Percentiles rank a stretch among this genome's conserved stretches.
Evolutionary conservation across 2,888 invertebrate species (phyloP).

Genomic region (Spodoptera littoralis): DNA sequence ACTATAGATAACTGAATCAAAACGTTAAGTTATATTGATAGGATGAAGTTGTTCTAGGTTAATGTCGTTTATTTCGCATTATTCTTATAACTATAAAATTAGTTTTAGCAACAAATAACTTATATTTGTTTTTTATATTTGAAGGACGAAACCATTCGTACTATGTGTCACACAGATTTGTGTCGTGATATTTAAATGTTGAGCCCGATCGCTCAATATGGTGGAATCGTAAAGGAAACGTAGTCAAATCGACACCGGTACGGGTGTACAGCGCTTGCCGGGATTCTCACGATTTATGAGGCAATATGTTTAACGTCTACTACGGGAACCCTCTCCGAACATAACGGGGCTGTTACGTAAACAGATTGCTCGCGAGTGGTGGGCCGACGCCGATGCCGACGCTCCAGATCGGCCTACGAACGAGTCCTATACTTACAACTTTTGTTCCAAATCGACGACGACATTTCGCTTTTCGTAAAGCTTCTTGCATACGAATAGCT

Average conservation of each 20-base stretch:
- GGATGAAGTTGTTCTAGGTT: constrained; percentile 14
- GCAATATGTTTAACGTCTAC: constrained; percentile 89
- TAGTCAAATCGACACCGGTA: constrained; percentile 87
- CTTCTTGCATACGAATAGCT: constrained; percentile 64
- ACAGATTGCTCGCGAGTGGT: constrained; percentile 87
- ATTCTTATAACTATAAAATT: constrained; percentile 24
- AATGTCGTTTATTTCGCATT: constrained; percentile 35
- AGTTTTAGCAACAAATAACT: constrained; percentile 12
- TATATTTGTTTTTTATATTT: constrained; percentile 41
- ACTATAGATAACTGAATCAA: constrained; percentile 31
- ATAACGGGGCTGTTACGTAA: constrained; percentile 89
- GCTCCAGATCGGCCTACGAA: constrained; percentile 80
- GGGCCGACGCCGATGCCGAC: constrained; percentile 62
- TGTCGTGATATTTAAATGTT: constrained; percentile 63
- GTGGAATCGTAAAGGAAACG: constrained; percentile 85
- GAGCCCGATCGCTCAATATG: constrained; percentile 77
- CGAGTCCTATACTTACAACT: constrained; percentile 77
- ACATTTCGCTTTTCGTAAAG: constrained; percentile 69
- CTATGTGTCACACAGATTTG: constrained; percentile 53
- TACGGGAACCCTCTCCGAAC: constrained; percentile 86
- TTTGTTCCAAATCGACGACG: constrained; percentile 72
- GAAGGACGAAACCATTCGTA: constrained; percentile 29
- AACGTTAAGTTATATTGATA: constrained; percentile 23
- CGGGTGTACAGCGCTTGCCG: constrained; percentile 81
- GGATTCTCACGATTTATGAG: constrained; percentile 88